Evolutionary conservation across 2,113 vertebrate genomes (phyloP).

Genomic region (Choloepus hoffmanni): DNA sequence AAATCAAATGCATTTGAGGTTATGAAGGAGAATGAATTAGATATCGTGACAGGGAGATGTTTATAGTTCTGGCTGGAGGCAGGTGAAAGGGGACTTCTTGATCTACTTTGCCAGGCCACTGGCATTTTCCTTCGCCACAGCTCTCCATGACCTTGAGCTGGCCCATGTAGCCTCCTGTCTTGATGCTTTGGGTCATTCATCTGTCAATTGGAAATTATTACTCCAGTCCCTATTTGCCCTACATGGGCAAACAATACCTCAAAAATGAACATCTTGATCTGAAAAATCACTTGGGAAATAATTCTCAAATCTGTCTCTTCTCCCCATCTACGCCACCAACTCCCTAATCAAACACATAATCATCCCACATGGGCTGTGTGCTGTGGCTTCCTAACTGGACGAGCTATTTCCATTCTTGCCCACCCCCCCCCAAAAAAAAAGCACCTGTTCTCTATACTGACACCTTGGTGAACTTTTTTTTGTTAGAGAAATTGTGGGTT

Average conservation of each 20-base stretch:
- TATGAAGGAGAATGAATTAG: slow-evolving; percentile 49
- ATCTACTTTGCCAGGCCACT: not conserved
- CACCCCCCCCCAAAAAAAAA: not conserved
- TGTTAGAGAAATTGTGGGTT: not conserved
- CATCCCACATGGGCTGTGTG: not conserved
- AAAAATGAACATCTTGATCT: slow-evolving; percentile 36
- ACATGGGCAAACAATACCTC: not conserved
- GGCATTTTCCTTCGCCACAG: not conserved
- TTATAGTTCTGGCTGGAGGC: not conserved
- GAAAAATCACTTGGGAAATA: slow-evolving; percentile 13
- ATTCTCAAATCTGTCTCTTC: not conserved
- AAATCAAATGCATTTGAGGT: slow-evolving; percentile 56
- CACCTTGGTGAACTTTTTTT: not conserved
- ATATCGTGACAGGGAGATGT: not conserved
- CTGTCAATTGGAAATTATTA: slow-evolving; percentile 51
- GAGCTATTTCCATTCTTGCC: not conserved
- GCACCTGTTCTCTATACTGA: not conserved
- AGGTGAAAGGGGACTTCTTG: not conserved
- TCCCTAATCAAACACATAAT: not conserved
- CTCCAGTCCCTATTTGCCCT: not conserved
- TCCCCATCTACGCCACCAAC: not conserved
- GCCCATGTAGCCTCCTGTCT: not conserved
- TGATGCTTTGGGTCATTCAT: not conserved
- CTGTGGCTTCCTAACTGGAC: not conserved
- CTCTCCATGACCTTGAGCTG: slow-evolving; percentile 29